Evolutionary conservation across 2,888 invertebrate species (phyloP).

Genomic region (Xanthia togata): DNA sequence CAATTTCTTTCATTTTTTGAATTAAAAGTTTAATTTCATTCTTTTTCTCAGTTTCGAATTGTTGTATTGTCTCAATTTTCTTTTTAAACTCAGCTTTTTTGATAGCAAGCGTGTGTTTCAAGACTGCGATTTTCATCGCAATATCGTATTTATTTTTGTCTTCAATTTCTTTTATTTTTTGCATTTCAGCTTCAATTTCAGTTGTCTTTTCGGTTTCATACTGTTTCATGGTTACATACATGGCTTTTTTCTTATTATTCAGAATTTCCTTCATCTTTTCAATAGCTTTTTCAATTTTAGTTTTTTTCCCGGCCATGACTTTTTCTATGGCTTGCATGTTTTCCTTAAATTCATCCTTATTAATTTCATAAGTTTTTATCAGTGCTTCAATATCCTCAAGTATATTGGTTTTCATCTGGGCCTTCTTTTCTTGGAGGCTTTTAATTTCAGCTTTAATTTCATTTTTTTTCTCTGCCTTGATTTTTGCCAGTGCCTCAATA

Average conservation of each 20-base stretch:
- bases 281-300: constrained; percentile 23
- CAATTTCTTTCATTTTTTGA: too few species aligned
- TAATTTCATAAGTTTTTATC: constrained; percentile 4
- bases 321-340: constrained; percentile 4
- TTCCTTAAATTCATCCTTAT: constrained; percentile 14
- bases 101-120: constrained; percentile 11
- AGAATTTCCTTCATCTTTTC: constrained; percentile 28
- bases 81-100: constrained; percentile 15
- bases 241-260: constrained; percentile 17
- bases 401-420: constrained; percentile 6
- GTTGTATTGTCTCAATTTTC: constrained; percentile 22
- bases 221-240: constrained; percentile 34
- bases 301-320: constrained; percentile 8
- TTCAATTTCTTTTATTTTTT: constrained; percentile 23
- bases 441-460: constrained; percentile 32
- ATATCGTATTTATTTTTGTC: constrained; percentile 32
- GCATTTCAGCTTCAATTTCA: constrained; percentile 15
- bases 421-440: constrained; percentile 13
- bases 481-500: constrained; percentile 24
- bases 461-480: constrained; percentile 6
- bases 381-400: constrained; percentile 24
- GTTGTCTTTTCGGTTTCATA: constrained; percentile 29
- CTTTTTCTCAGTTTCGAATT: too few species aligned
- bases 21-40: too few species aligned
- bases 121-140: constrained; percentile 29